phyloP scores from a whole-genome alignment of 2,113 vertebrate species.

The Platycercus adscitus region DNA sequence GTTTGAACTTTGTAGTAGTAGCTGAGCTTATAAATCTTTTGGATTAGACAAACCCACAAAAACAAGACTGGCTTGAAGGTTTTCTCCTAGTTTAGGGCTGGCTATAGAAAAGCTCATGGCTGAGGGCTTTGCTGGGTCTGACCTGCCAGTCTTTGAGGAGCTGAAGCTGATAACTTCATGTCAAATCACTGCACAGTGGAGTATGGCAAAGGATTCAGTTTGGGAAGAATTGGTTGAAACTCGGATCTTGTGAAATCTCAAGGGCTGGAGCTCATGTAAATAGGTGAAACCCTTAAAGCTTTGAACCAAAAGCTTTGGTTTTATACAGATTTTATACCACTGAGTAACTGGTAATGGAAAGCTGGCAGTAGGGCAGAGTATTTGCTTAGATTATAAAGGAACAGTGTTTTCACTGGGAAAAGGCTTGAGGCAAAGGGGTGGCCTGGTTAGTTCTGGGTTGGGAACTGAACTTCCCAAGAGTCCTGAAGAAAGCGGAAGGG shows the following conservation, averaged over 20 bases:
- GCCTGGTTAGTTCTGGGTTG: background rate
- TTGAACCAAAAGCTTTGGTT: background rate
- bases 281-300: background rate
- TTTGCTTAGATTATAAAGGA: background rate
- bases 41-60: background rate
- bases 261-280: background rate
- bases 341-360: background rate
- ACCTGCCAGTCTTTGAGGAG: background rate
- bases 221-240: background rate
- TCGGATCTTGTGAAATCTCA: fast-evolving
- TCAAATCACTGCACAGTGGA: background rate
- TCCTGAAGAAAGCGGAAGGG: background rate
- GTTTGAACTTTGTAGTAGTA: background rate
- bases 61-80: background rate
- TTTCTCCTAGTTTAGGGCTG: background rate
- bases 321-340: background rate
- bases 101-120: background rate
- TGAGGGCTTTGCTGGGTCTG: background rate
- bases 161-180: background rate
- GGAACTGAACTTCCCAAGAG: background rate
- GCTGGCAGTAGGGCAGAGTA: background rate
- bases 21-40: background rate
- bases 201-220: background rate
- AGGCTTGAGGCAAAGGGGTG: background rate
- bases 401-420: background rate